A percentile compares a stretch with the other conserved stretches of the same genome.
phyloP scores from a whole-genome alignment of 2,797 vertebrate species.

The Lacerta viridis region DNA sequence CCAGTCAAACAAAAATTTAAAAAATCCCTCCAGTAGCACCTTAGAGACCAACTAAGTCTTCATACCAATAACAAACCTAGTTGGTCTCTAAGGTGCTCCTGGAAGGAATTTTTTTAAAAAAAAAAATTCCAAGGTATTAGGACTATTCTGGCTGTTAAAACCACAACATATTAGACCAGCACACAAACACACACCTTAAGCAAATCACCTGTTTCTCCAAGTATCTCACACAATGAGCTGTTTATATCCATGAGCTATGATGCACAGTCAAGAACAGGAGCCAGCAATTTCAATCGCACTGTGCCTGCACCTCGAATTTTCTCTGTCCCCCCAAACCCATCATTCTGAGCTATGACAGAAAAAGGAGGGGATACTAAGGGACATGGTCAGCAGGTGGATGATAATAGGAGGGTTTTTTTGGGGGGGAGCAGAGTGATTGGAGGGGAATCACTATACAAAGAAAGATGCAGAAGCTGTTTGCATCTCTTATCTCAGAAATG shows the following conservation, averaged over 20 bases:
- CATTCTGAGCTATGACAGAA: not conserved
- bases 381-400: not conserved
- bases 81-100: too few relatives aligned
- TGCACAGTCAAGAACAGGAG: not conserved
- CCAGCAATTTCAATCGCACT: not conserved
- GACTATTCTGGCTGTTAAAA: not conserved
- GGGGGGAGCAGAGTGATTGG: not conserved
- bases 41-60: too few relatives aligned
- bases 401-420: too few relatives aligned
- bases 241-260: not conserved
- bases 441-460: not conserved
- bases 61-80: too few relatives aligned
- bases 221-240: not conserved
- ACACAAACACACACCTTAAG: not conserved
- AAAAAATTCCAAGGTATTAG: not conserved
- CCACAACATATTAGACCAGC: not conserved
- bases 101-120: too few relatives aligned
- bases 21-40: too few relatives aligned
- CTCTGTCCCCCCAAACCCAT: not conserved
- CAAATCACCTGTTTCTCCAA: not conserved
- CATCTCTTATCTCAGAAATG: not conserved
- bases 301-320: not conserved
- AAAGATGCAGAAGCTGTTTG: not conserved
- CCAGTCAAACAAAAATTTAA: too few relatives aligned
- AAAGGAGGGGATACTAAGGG: not conserved